Base-by-base conservation (phyloP, 2,888 invertebrate genomes). In the Drosophila pegasa region DNA sequence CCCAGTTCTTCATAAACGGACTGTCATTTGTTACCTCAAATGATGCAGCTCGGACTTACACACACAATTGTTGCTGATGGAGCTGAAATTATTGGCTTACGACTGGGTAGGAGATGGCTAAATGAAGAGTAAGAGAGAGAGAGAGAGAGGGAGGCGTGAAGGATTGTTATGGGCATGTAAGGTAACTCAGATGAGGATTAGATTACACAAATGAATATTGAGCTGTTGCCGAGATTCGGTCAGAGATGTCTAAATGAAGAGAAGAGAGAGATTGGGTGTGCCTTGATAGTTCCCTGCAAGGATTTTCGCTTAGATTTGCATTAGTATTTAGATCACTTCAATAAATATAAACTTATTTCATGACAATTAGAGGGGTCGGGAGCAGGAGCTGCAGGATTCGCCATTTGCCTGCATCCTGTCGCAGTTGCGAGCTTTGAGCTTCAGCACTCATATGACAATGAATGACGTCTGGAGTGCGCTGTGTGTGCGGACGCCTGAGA, bases 391-490 rank as follows among this genome's bases (percentile, higher is more conserved):
- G 62, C 48, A 14, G 20, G 27, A 63, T 56, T 61, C 64, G 73
- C 73, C 73, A 77, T 75, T 75, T 75, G 75, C 73, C 69, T 73
- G 78, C 70, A 70, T 78, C 62, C 78, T 64, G 61, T 60, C 59
- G 57, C 64, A 61, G 45, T 47, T 56, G 22, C 20, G 22, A 55
- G 38, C 60, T 62, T 10, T 27, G 43, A 25, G 57, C 10, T 31
- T 31, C 58, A 29, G 59, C 56, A 72, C 78, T 68, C 59, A 66
- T 60, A 62, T 61, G 78, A 78, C 75, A 76, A 74, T 78, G 58
- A 58, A 51, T 74, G 74, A 66, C 43, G 75, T 70, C 66, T 76
- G 60, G 54, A 70, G 74, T 70, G 66, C 45, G 54, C 25, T 33
- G 25, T 41, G 40, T 57, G 59, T 63, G 33, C 33, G 55, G 62